These are phyloP conservation scores for Amphibalanus amphitrite DNA, from an alignment of 1,140 invertebrate species.

Conservation along the genomic window DNA sequence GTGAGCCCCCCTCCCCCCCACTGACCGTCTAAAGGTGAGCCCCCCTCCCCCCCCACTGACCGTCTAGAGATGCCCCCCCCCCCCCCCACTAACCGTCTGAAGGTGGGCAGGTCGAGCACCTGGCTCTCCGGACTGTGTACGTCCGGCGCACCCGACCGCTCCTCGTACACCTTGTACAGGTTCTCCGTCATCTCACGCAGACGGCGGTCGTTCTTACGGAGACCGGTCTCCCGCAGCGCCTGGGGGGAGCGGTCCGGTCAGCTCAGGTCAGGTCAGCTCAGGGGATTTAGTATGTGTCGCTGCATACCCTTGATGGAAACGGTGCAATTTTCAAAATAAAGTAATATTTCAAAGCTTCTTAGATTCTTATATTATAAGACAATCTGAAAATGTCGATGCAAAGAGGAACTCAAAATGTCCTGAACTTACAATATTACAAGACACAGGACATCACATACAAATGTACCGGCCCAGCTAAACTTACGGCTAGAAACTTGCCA, in stretches of 20 bases:
- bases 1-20: not conserved
- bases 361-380: no score
- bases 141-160: conserved; percentile 42
- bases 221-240: conserved; percentile 67
- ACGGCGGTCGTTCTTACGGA: conserved; percentile 67
- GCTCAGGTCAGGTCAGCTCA: no score
- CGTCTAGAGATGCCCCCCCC: conserved; percentile 33
- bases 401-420: no score
- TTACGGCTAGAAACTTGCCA: conserved; percentile 26
- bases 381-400: no score
- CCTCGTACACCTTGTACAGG: conserved; percentile 51
- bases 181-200: conserved; percentile 69
- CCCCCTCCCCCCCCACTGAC: conserved; percentile 28
- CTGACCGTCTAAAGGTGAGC: conserved; percentile 41
- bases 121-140: conserved; percentile 56
- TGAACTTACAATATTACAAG: no score
- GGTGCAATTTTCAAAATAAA: no score
- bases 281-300: no score
- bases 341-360: no score
- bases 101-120: conserved; percentile 62
- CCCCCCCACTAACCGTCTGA: conserved; percentile 55
- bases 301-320: no score
- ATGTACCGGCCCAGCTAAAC: conserved; percentile 10
- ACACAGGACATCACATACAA: no score
- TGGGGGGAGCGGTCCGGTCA: conserved; percentile 24